Evolutionary conservation across 1,140 invertebrate species (phyloP).

Genomic region (Sinonovacula constricta): DNA sequence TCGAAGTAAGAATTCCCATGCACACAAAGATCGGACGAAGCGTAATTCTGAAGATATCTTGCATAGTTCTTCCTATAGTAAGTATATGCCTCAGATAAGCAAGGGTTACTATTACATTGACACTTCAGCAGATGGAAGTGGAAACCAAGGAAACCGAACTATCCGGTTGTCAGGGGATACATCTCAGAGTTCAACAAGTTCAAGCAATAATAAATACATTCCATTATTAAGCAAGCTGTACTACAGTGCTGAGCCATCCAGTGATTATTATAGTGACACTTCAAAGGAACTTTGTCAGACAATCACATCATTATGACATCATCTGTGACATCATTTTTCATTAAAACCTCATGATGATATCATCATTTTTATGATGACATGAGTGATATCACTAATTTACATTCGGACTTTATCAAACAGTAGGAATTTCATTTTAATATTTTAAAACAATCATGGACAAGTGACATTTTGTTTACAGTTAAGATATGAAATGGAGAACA

Average conservation of each 20-base stretch:
- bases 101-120: constrained; percentile 73
- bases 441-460: too few species aligned
- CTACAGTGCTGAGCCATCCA: constrained; percentile 46
- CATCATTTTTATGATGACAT: too few species aligned
- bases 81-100: constrained; percentile 52
- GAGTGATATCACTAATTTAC: too few species aligned
- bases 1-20: constrained; percentile 49
- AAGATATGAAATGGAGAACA: too few species aligned
- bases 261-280: constrained; percentile 74
- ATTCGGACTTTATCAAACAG: too few species aligned
- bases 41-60: constrained; percentile 58
- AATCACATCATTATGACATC: constrained; percentile 61
- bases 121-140: constrained; percentile 73
- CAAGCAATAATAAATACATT: constrained; percentile 57
- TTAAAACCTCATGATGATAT: too few species aligned
- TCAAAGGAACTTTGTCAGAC: constrained; percentile 68
- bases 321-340: too few species aligned
- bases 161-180: constrained; percentile 20
- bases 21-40: constrained; percentile 55
- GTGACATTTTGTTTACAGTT: too few species aligned
- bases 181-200: too few species aligned
- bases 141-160: constrained; percentile 7
- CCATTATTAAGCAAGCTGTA: constrained; percentile 47
- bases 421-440: too few species aligned
- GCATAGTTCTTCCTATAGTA: constrained; percentile 43